Base-by-base conservation (phyloP, 2,797 vertebrate genomes). In the Paratrypauchen microcephalus region DNA sequence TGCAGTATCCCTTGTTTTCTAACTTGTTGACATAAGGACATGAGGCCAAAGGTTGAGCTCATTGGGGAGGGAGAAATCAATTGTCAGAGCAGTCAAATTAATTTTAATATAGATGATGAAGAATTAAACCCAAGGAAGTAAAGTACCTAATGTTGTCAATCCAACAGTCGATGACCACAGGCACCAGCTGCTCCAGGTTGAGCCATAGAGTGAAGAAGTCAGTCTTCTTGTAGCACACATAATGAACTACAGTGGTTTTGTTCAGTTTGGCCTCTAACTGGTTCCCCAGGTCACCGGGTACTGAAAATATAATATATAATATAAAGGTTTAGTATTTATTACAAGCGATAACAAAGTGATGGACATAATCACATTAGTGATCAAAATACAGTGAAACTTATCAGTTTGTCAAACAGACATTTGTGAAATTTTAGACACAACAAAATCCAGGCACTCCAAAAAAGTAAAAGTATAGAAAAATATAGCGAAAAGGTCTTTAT, bases 191-290 rank as follows among this genome's bases (percentile, higher is more conserved):
- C 83, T 99, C 97, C 52, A 98, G 89, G 88, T 99, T 99, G 74
- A 99, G 93, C 98, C 98, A 99, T 13, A 99, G 91, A 0, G 97
- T 99, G 89, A 98, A 99, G 87, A 95, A 99, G 6, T 95, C 92
- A 0, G 97, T 99, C 91, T 94, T 98, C 94, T 97, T 98, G 65
- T 95, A 97, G 86, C 98, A 99, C 80, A 99, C 90, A 76, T 98
- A 99, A 76, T 99, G 98, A 47, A 98, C 97, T 26, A 98, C 97
- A 0, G 94, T 94, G 24, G 97, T 95, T 84, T 99, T 99, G 86
- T 99, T 93, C 86, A 99, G 89, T 87, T 96, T 98, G 0, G 96
- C 98, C 90, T 99, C 97, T 90, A 99, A 69, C 90, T 99, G 98
- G 91, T 99, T 99, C 36, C 98, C 98, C 48, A 99, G 92, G 83